These are phyloP conservation scores for Isaurus tuberculatus DNA, from an alignment of 92 coral and sea anemone genomes.

Conservation along the genomic window DNA sequence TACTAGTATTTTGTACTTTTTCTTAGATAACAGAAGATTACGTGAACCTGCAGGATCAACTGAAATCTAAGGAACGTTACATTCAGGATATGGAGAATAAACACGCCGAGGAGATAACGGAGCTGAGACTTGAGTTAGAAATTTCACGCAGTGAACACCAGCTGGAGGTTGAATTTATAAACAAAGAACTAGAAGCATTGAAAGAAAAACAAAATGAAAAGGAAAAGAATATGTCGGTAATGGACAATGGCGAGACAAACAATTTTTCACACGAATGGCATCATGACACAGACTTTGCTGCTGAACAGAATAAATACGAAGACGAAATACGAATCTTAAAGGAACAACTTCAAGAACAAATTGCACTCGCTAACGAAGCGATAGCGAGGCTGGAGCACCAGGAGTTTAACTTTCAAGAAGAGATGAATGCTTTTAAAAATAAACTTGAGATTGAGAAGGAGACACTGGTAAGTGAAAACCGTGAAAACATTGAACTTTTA, in stretches of 20 bases:
- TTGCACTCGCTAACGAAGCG: constrained; percentile 58
- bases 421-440: constrained; percentile 67
- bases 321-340: constrained; percentile 66
- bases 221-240: constrained; percentile 52
- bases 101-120: constrained; percentile 69
- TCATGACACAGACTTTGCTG: constrained; percentile 55
- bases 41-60: constrained; percentile 73
- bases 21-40: constrained; percentile 75
- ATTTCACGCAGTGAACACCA: constrained; percentile 85
- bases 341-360: constrained; percentile 68
- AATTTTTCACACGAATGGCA: constrained; percentile 55
- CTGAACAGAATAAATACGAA: constrained; percentile 67
- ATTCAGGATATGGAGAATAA: constrained; percentile 75
- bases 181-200: constrained; percentile 76
- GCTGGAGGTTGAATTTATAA: constrained; percentile 79
- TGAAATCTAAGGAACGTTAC: constrained; percentile 74
- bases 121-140: constrained; percentile 82
- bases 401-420: constrained; percentile 78
- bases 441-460: constrained; percentile 60
- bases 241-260: constrained; percentile 50
- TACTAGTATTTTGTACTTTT: background rate
- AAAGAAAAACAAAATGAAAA: constrained; percentile 60
- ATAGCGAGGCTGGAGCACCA: constrained; percentile 79
- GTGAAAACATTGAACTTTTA: constrained; percentile 53
- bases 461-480: constrained; percentile 47